Evolutionary conservation across 2,113 vertebrate genomes (phyloP), one percentile per base, ranked within the genome.

Genomic region (Peromyscus leucopus): DNA sequence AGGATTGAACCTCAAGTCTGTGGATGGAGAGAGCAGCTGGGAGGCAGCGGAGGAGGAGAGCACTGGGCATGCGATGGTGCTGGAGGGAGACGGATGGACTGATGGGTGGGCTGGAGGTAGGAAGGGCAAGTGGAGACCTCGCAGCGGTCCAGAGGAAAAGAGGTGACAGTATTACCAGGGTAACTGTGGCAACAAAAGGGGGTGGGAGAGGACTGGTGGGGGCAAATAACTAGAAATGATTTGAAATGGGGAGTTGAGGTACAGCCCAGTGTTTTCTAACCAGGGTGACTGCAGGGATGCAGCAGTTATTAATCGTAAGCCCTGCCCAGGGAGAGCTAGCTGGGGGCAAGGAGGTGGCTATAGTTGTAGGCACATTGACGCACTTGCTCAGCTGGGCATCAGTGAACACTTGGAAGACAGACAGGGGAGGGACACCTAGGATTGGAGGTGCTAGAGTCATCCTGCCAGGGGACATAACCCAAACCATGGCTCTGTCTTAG

Each of bases 311-410:
- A 31, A n/a, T 72, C 42, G 48, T 57, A 59, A 72, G 74, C 36
- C 11, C 17, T 22, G 46, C 76, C 75, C 63, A 17, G 22, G 11
- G 51, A 42, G 84, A 74, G 80, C 71, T 57, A 55, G 57, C 57
- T 86, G 39, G 46, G 59, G 63, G 9, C 80, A 88, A 71, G 90
- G 89, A 95, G 67, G 63, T 59, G 22, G 51, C 46, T 87, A 36
- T 26, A 46, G 36, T 78, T 76, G 69, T 51, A 4, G 83, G n/a
- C 26, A 84, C 51, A 42, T 1, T 51, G 87, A 59, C 31, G 76
- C 82, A 93, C 80, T 71, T 59, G 65, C 63, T 93, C 24, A 59
- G 16, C 7, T 61, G 91, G 78, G 28, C 6, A 26, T 59, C 7
- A 16, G 1, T 65, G 87, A 71, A 65, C 57, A 93, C 61, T 84